Base-by-base conservation (phyloP, 2,797 vertebrate genomes). In the Phoeniculus purpureus region DNA sequence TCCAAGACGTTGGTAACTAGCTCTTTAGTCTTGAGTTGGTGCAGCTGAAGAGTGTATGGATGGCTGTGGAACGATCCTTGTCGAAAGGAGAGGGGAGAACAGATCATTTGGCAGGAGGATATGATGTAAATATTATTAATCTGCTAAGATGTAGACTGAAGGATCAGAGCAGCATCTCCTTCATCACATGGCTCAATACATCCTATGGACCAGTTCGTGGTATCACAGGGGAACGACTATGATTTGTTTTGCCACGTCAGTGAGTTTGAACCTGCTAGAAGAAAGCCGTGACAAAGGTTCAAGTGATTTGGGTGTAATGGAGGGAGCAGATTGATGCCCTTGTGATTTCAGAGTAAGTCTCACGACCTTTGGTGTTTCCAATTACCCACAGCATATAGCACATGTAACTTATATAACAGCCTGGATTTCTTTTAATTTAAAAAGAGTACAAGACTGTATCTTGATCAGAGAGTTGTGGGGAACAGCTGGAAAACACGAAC, bases 11-110 rank as follows among this genome's bases (percentile, higher is more conserved):
- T 71, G 32, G 81, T 68, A 55, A 25, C 52, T 61, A 55, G 19
- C 55, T 72, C 19, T 64, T 87, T 75, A 65, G 22, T 81, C 43
- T 75, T 76, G 71, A 91, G 67, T 94, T 94, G 89, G 47, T 51
- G 23, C 50, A 73, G 19, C n/a, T 68, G 23, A 89, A 89, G n/a
- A 56, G 78, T 10, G 10, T 37, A 25, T 31, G 15, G 13, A 52
- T 76, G 52, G 16, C 12, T 26, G 31, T 22, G 10, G 4, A 8
- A 27, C 22, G 6, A 48, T 40, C 13, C 21, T 59, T 81, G 4
- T 31, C 61, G 31, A 75, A 81, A 8, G 7, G 9, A 61, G 12
- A 54, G 8, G 4, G 14, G 6, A 81, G 5, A 48, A 26, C 3
- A 81, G 21, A 37, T 31, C 34, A 12, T 22, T n/a, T 2, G 25